Evolutionary conservation across 2,888 invertebrate species (phyloP).

Genomic region (Stratiomys singularior): DNA sequence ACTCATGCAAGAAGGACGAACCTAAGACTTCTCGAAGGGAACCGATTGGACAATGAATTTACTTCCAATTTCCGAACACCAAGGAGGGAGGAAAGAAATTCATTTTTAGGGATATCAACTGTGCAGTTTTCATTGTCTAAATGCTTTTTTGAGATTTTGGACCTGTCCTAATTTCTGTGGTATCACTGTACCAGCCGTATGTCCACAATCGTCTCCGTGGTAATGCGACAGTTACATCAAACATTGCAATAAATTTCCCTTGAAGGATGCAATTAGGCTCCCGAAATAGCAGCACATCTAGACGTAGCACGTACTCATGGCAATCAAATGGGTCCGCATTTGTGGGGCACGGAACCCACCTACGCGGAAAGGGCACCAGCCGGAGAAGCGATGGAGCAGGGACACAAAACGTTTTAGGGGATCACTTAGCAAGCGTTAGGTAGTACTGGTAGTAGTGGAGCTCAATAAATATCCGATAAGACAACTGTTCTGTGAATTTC

Average conservation of each 20-base stretch:
- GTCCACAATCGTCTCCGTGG: neutral
- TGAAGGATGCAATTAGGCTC: slow-evolving; percentile 51
- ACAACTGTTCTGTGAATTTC: slow-evolving; percentile 30
- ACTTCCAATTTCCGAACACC: too few species aligned
- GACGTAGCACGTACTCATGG: neutral
- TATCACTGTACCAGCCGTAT: neutral
- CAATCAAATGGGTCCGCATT: neutral
- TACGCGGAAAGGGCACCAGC: too few species aligned
- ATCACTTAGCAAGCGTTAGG: neutral
- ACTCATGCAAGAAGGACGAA: too few species aligned
- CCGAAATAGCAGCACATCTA: slow-evolving; percentile 49
- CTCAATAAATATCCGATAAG: slow-evolving; percentile 48
- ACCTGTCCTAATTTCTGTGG: neutral
- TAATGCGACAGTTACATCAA: slow-evolving; percentile 49
- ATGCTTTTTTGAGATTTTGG: too few species aligned
- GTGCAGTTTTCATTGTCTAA: too few species aligned
- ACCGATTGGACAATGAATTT: too few species aligned
- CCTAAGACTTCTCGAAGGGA: too few species aligned
- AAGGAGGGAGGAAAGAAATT: too few species aligned
- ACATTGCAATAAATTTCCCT: slow-evolving; percentile 53
- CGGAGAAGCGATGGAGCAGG: neutral
- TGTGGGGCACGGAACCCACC: too few species aligned
- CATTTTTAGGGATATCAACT: too few species aligned
- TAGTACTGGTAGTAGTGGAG: slow-evolving; percentile 12
- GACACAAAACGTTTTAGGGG: neutral